phyloP scores from a whole-genome alignment of 1,140 invertebrate species.

The Arctopsyche grandis region DNA sequence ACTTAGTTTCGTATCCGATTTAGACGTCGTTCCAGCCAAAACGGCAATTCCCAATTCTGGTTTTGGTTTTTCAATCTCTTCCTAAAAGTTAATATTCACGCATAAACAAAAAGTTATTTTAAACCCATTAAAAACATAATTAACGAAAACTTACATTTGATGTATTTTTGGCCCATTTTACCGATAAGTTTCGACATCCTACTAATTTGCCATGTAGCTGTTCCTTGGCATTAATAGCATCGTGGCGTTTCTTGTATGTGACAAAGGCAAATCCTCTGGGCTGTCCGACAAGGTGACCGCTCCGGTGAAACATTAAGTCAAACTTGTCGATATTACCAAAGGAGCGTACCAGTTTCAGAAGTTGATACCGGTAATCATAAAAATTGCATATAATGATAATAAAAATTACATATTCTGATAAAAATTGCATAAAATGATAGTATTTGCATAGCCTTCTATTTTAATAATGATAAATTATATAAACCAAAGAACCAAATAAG shows the following conservation, averaged over 20 bases:
- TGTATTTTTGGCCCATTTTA: constrained; percentile 84
- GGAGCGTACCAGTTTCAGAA: constrained; percentile 94
- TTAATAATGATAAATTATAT: too few relatives aligned
- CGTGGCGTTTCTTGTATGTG: constrained; percentile 77
- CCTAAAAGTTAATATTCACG: constrained; percentile 63
- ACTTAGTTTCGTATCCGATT: constrained; percentile 76
- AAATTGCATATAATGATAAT: constrained; percentile 54
- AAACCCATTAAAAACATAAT: background rate
- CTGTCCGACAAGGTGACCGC: constrained; percentile 86
- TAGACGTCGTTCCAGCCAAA: constrained; percentile 75
- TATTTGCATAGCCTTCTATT: too few relatives aligned
- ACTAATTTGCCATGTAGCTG: constrained; percentile 80
- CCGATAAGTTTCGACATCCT: constrained; percentile 78
- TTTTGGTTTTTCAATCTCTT: constrained; percentile 78
- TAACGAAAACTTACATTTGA: constrained; percentile 68
- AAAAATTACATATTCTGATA: background rate
- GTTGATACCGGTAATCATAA: constrained; percentile 84
- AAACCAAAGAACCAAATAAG: too few relatives aligned
- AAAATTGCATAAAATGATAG: constrained; percentile 10
- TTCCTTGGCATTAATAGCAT: constrained; percentile 74
- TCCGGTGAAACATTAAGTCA: constrained; percentile 92
- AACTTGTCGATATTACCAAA: constrained; percentile 93
- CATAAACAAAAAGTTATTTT: background rate
- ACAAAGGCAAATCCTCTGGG: constrained; percentile 94
- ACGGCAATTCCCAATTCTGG: constrained; percentile 79